Percentiles rank a stretch among this genome's conserved stretches.
Conservation (phyloP, 2,888 invertebrate species). For the Meta bourneti region DNA sequence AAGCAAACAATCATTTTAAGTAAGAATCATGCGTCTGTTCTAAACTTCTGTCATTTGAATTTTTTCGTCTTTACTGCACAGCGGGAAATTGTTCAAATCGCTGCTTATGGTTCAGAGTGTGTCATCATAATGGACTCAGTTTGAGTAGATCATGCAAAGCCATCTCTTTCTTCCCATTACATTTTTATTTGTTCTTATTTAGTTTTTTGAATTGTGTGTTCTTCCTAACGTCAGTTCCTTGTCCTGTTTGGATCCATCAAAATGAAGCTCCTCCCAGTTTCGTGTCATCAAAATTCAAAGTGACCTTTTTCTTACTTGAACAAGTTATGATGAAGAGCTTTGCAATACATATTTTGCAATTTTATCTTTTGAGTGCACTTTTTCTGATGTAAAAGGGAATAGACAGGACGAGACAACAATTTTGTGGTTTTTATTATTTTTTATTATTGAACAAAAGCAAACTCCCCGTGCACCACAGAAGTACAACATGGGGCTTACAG, state of each 20-base stretch:
- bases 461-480: too few relatives aligned
- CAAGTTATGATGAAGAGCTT: not conserved
- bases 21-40: not conserved
- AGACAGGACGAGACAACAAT: too few relatives aligned
- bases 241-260: not conserved
- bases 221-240: not conserved
- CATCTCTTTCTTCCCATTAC: not conserved
- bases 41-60: not conserved
- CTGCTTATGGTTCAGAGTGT: not conserved
- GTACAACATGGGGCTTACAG: too few relatives aligned
- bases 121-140: not conserved
- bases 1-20: not conserved
- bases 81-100: not conserved
- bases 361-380: not conserved
- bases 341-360: not conserved
- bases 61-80: not conserved
- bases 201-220: not conserved
- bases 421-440: too few relatives aligned
- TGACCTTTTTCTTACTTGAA: not conserved
- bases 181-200: too few relatives aligned
- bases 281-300: not conserved
- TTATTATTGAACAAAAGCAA: too few relatives aligned
- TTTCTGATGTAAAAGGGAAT: too few relatives aligned
- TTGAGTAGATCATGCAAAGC: conserved; percentile 1
- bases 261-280: not conserved